Percentiles rank a stretch among this genome's conserved stretches.
These are phyloP conservation scores for Hirtodrosophila confusa DNA, from an alignment of 2,888 invertebrate genomes.

Conservation along the genomic window DNA sequence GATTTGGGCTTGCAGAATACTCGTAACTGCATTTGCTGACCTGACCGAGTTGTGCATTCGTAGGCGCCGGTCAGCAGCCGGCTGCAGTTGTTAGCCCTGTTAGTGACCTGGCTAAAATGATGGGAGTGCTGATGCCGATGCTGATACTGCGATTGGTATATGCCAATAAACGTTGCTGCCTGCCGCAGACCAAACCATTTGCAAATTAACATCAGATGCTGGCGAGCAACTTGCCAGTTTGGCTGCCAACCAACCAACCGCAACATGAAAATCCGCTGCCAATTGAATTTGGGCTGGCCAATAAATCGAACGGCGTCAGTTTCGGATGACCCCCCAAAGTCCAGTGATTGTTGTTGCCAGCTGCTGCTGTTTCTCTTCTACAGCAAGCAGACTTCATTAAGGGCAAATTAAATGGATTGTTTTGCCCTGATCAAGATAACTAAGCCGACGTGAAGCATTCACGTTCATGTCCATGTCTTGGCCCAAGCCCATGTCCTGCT, in stretches of 20 bases:
- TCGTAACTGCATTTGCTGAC: neutral
- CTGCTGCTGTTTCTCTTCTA: conserved; percentile 9
- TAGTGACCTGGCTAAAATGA: conserved; percentile 2
- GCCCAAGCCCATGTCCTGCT: conserved; percentile 24
- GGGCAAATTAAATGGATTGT: conserved; percentile 75
- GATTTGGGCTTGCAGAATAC: no score
- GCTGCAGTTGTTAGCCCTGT: conserved; percentile 2
- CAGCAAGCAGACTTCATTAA: conserved; percentile 60
- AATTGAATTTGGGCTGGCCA: conserved; percentile 43
- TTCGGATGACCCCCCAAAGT: conserved; percentile 23
- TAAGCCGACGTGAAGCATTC: conserved; percentile 60
- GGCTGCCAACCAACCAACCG: conserved; percentile 51
- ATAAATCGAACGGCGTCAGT: conserved; percentile 54
- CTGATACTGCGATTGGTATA: conserved; percentile 20
- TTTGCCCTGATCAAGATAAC: conserved; percentile 66
- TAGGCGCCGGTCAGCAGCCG: conserved; percentile 1
- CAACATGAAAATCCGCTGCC: conserved; percentile 58
- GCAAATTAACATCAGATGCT: conserved; percentile 51
- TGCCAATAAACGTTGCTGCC: conserved; percentile 29
- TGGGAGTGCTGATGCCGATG: conserved; percentile 1
- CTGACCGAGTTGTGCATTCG: neutral
- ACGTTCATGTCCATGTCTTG: conserved; percentile 33
- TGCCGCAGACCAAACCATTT: conserved; percentile 28
- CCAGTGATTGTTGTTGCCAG: conserved; percentile 5
- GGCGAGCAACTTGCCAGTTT: conserved; percentile 24